Percentiles rank a stretch among this genome's conserved stretches.
Conservation (phyloP, 2,113 vertebrate genomes). For the Theristicus caerulescens region DNA sequence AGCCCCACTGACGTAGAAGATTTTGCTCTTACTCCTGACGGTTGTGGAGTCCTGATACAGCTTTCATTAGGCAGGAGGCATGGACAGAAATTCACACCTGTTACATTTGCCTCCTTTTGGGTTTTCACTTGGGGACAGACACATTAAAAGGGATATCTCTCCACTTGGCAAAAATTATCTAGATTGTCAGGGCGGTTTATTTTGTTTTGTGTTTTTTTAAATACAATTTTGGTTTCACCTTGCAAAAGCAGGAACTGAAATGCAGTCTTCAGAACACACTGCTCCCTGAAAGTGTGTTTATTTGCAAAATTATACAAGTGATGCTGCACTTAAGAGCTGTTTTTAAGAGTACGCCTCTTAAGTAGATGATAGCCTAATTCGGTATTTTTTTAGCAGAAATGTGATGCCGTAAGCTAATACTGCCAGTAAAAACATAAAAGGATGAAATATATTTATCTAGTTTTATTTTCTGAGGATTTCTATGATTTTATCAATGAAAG, state of each 20-base stretch:
- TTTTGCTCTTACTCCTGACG: not conserved
- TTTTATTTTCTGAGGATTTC: not conserved
- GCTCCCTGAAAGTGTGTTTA: not conserved
- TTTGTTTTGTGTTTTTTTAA: no score
- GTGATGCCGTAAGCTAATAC: not conserved
- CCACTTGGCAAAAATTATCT: not conserved
- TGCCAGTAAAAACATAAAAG: not conserved
- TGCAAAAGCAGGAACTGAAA: constrained; percentile 24
- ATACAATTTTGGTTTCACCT: constrained; percentile 1
- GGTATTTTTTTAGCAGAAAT: not conserved
- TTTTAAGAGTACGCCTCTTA: not conserved
- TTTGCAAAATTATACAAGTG: not conserved
- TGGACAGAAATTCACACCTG: not conserved
- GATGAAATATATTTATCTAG: not conserved
- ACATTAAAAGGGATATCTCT: not conserved
- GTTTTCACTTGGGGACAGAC: not conserved
- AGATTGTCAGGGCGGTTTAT: not conserved
- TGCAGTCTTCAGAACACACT: not conserved
- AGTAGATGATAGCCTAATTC: not conserved
- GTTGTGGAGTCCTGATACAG: not conserved
- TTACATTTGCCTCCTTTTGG: not conserved
- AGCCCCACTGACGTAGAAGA: not conserved
- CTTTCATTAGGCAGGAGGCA: not conserved
- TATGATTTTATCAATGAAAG: not conserved
- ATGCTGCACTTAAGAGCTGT: not conserved